phyloP scores from a whole-genome alignment of 35 echinoderm and acorn worm genomes.

The Diadema setosum region DNA sequence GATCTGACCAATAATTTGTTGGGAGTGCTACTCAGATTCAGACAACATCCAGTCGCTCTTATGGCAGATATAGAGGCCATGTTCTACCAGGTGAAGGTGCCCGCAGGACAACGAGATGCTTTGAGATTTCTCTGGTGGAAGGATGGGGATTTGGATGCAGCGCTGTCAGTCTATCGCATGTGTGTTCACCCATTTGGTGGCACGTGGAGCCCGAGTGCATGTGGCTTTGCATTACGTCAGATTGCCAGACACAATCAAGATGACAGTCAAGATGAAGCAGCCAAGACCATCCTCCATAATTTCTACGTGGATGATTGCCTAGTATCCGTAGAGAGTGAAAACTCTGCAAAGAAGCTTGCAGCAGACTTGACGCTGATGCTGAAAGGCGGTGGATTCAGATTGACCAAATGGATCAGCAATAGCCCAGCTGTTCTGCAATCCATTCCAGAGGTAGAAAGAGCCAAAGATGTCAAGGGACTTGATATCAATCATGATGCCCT shows the following conservation, averaged over 20 bases:
- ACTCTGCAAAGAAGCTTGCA: neutral
- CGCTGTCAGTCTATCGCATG: conserved; percentile 35
- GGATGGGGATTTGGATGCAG: neutral
- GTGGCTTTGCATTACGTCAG: neutral
- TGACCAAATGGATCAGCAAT: conserved; percentile 6
- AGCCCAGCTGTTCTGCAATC: neutral
- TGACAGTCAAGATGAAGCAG: neutral
- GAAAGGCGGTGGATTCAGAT: conserved; percentile 22
- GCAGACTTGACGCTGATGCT: conserved; percentile 4
- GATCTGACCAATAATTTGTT: conserved; percentile 55
- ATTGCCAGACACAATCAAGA: too few relatives aligned
- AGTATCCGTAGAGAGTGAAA: conserved; percentile 16
- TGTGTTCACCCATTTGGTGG: conserved; percentile 39
- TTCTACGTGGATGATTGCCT: conserved; percentile 72
- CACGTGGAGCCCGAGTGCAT: conserved; percentile 47
- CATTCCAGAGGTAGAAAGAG: neutral
- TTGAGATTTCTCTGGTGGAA: conserved; percentile 48
- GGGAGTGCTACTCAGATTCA: conserved; percentile 48
- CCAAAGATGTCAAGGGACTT: neutral
- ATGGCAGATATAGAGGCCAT: conserved; percentile 62
- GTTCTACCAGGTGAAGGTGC: conserved; percentile 59
- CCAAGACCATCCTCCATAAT: conserved; percentile 11
- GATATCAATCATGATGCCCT: neutral
- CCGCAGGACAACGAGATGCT: neutral
- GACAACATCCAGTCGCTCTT: conserved; percentile 23